Evolutionary conservation across 92 coral and sea anemone genomes (phyloP).

Genomic region (Heliopora coerulea): DNA sequence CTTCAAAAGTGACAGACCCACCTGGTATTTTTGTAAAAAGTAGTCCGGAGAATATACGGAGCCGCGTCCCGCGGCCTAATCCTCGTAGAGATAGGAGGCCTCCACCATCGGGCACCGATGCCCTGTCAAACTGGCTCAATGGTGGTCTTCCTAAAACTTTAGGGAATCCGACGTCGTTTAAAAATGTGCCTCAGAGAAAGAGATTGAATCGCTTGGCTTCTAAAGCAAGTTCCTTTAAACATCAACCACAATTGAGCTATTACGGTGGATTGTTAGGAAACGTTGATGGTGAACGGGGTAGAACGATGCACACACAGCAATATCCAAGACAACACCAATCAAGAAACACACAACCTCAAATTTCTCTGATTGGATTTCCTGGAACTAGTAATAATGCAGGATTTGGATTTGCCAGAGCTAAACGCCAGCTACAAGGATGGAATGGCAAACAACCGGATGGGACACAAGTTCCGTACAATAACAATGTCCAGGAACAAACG

Average conservation of each 20-base stretch:
- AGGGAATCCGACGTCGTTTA: background rate
- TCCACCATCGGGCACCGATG: background rate
- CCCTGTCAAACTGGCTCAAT: conserved; percentile 14
- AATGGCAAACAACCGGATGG: conserved; percentile 6
- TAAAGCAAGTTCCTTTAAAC: background rate
- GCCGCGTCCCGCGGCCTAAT: conserved; percentile 18
- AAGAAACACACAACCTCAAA: background rate
- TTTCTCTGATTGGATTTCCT: background rate
- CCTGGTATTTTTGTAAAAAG: conserved; percentile 36
- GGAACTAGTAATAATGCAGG: background rate
- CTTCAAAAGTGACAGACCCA: background rate
- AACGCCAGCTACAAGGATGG: conserved; percentile 27
- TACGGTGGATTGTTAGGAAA: background rate
- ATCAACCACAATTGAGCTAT: background rate
- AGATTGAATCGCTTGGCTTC: background rate
- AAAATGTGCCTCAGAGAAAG: background rate
- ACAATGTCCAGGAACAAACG: background rate
- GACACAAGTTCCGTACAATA: background rate
- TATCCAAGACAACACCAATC: background rate
- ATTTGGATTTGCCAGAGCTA: background rate
- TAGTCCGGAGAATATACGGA: conserved; percentile 34
- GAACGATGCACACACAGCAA: background rate
- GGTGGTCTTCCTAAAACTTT: background rate
- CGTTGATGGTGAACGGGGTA: background rate
- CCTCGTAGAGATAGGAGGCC: background rate